These are phyloP conservation scores for Cichladusa arquata DNA, from an alignment of 2,113 vertebrate genomes.

Conservation along the genomic window DNA sequence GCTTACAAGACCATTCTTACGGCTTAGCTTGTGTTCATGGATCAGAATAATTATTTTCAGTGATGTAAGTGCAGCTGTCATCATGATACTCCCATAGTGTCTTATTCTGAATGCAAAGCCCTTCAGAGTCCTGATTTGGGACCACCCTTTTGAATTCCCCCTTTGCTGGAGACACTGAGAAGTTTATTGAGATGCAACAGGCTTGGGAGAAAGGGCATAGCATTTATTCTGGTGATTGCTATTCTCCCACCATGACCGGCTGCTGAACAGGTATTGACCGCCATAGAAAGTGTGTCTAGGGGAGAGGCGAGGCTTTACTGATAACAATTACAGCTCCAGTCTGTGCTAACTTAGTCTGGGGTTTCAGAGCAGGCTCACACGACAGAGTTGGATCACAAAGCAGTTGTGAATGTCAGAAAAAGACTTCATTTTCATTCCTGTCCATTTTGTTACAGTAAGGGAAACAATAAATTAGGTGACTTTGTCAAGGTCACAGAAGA, in stretches of 20 bases:
- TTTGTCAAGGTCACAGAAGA: slow-evolving; percentile 62
- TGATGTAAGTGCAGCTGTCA: slow-evolving; percentile 67
- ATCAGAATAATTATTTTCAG: slow-evolving; percentile 68
- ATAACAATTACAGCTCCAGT: neutral
- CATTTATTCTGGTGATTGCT: slow-evolving; percentile 38
- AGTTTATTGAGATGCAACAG: slow-evolving; percentile 69
- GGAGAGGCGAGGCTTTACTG: neutral
- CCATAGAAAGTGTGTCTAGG: neutral
- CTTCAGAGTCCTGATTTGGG: slow-evolving; percentile 38
- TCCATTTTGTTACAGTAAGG: slow-evolving; percentile 24
- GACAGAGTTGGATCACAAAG: neutral
- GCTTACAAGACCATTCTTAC: slow-evolving; percentile 62
- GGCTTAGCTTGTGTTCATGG: slow-evolving; percentile 59
- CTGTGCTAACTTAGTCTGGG: neutral
- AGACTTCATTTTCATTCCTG: neutral
- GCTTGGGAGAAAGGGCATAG: slow-evolving; percentile 46
- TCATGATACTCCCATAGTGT: slow-evolving; percentile 56
- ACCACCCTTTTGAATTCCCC: slow-evolving; percentile 49
- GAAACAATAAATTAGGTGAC: slow-evolving; percentile 61
- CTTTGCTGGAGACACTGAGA: neutral
- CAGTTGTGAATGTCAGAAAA: neutral
- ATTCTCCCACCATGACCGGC: slow-evolving; percentile 10
- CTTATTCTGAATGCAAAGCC: slow-evolving; percentile 51
- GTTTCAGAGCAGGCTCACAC: neutral
- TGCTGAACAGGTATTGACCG: slow-evolving; percentile 51